These are phyloP conservation scores for Melanitta fusca DNA, from an alignment of 2,797 vertebrate species.

Conservation along the genomic window DNA sequence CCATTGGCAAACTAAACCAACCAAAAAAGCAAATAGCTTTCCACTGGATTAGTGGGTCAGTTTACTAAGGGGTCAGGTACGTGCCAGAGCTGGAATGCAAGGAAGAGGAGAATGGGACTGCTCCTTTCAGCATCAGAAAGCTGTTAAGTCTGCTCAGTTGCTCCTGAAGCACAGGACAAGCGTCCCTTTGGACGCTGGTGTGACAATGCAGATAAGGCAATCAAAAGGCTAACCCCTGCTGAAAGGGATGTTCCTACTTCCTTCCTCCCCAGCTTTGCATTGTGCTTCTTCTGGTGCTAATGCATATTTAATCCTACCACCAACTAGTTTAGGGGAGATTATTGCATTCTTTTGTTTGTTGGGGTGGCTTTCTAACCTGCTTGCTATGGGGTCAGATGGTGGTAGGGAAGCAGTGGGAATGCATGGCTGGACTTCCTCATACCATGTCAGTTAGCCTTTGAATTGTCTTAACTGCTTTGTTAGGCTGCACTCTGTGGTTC, in stretches of 20 bases:
- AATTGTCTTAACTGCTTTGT: background rate
- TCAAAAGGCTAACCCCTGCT: slow-evolving; percentile 66
- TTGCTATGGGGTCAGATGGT: slow-evolving; percentile 15
- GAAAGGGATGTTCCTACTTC: slow-evolving; percentile 68
- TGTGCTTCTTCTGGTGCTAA: slow-evolving; percentile 53
- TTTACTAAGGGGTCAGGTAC: slow-evolving; percentile 41
- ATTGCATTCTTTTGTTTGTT: slow-evolving; percentile 60
- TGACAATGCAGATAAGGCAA: slow-evolving; percentile 56
- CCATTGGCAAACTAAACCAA: slow-evolving; percentile 9
- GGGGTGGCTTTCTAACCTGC: slow-evolving; percentile 50
- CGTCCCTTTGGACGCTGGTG: background rate
- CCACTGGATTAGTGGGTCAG: background rate
- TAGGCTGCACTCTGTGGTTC: background rate
- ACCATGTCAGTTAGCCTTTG: background rate
- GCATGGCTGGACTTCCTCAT: background rate
- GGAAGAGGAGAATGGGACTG: slow-evolving; percentile 53
- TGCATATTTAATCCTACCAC: slow-evolving; percentile 49
- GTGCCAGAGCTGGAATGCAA: slow-evolving; percentile 26
- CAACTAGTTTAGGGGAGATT: slow-evolving; percentile 26
- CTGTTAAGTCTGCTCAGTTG: slow-evolving; percentile 38
- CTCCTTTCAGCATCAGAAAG: slow-evolving; percentile 60
- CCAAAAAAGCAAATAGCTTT: slow-evolving; percentile 43
- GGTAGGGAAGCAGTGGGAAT: background rate
- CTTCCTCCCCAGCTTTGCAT: slow-evolving; percentile 48
- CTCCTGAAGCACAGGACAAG: background rate